Percentiles rank a stretch among this genome's conserved stretches.
Conservation (phyloP, 2,888 invertebrate species). For the Agrotis exclamationis region DNA sequence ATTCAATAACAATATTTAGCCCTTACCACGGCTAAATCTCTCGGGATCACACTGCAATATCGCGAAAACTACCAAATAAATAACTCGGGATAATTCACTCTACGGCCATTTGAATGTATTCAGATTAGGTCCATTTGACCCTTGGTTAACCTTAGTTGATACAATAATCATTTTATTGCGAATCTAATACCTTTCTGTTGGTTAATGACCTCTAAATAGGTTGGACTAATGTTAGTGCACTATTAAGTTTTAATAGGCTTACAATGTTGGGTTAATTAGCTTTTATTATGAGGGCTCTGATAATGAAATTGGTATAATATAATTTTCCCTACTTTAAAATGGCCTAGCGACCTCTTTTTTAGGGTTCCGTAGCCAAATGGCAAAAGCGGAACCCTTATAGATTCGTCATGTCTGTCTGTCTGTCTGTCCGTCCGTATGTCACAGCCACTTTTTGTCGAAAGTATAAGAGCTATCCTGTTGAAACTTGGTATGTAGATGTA, state of each 20-base stretch:
- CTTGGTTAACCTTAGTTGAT: conserved; percentile 49
- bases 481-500: too few relatives aligned
- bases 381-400: too few relatives aligned
- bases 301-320: conserved; percentile 6
- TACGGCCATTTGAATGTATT: conserved; percentile 44
- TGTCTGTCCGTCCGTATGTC: too few relatives aligned
- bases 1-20: conserved; percentile 1
- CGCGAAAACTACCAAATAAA: conserved; percentile 36
- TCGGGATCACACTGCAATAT: conserved; percentile 6
- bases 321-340: not conserved
- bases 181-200: conserved; percentile 38
- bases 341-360: too few relatives aligned
- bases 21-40: not conserved
- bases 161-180: conserved; percentile 57
- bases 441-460: too few relatives aligned
- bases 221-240: conserved; percentile 33
- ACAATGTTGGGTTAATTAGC: conserved; percentile 12
- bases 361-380: too few relatives aligned
- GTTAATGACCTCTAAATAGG: conserved; percentile 40
- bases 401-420: too few relatives aligned
- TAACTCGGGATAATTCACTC: conserved; percentile 51
- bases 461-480: too few relatives aligned
- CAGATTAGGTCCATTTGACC: conserved; percentile 49
- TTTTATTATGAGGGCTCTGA: conserved; percentile 13
- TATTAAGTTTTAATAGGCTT: conserved; percentile 40